phyloP scores from a whole-genome alignment of 1,140 invertebrate species.

The Potamilus streckersoni region DNA sequence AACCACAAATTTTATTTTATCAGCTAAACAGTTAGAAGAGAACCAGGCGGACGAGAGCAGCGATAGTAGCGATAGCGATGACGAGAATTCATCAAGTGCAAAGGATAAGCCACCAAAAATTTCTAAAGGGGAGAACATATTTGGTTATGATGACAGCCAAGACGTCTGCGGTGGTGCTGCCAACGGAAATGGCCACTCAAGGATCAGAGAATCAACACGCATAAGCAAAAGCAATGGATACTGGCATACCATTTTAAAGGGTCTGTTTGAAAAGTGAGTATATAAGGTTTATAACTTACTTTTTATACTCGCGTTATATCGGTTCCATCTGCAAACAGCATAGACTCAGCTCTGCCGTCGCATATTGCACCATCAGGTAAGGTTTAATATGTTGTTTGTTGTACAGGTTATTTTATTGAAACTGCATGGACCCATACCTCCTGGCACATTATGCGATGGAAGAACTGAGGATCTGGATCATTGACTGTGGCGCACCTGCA shows the following conservation, averaged over 20 bases:
- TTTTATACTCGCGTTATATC: too few relatives aligned
- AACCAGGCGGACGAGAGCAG: conserved; percentile 32
- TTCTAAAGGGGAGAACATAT: conserved; percentile 2
- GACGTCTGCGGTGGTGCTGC: neutral
- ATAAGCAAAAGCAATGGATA: conserved; percentile 50
- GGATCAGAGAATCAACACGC: conserved; percentile 14
- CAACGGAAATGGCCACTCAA: neutral
- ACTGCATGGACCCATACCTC: too few relatives aligned
- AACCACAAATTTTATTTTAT: too few relatives aligned
- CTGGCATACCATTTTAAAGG: conserved; percentile 50
- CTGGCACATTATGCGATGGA: too few relatives aligned
- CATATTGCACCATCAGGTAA: too few relatives aligned
- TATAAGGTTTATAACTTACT: neutral
- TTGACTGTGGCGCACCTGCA: too few relatives aligned
- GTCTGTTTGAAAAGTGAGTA: conserved; percentile 53
- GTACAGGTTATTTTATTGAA: too few relatives aligned
- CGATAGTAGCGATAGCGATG: conserved; percentile 50
- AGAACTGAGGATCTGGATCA: too few relatives aligned
- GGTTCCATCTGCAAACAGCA: too few relatives aligned
- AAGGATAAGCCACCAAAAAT: conserved; percentile 2
- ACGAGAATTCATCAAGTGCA: conserved; percentile 34
- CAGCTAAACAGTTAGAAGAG: too few relatives aligned
- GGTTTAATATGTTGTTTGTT: too few relatives aligned
- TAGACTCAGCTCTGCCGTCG: too few relatives aligned
- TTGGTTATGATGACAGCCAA: neutral